Percentiles rank a stretch among this genome's conserved stretches.
These are phyloP conservation scores for Actenoides hombroni DNA, from an alignment of 2,113 vertebrate species.

Conservation along the genomic window DNA sequence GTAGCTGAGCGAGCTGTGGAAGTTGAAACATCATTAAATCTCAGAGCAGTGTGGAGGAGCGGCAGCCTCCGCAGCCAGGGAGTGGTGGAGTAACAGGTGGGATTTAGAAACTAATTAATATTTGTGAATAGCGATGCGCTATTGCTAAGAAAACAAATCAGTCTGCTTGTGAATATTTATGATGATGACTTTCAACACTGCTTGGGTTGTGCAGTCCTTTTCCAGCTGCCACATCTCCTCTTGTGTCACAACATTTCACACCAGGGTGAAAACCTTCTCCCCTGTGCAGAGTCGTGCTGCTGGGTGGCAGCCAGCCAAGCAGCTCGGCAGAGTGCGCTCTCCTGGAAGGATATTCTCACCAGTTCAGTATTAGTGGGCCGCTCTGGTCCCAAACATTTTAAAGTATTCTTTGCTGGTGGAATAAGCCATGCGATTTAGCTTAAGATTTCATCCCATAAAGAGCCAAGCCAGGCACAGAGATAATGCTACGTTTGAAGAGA, in stretches of 20 bases:
- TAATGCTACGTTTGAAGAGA: conserved; percentile 62
- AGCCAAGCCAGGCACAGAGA: conserved; percentile 35
- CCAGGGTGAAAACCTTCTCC: not conserved
- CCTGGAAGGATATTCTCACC: not conserved
- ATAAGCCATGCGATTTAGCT: conserved; percentile 13
- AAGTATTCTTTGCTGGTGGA: not conserved
- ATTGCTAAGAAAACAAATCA: conserved; percentile 52
- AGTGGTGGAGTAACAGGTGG: not conserved
- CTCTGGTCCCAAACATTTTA: not conserved
- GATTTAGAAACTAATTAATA: conserved; percentile 55
- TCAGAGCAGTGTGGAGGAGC: not conserved
- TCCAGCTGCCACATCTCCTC: not conserved
- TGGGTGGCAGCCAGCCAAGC: not conserved
- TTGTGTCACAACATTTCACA: not conserved
- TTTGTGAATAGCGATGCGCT: conserved; percentile 39
- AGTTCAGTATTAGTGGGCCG: not conserved
- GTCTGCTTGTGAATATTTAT: conserved; percentile 43
- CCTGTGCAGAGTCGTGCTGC: accelerated
- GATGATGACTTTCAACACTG: not conserved
- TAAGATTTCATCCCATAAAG: conserved; percentile 47
- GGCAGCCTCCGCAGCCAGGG: not conserved
- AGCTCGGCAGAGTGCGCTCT: accelerated
- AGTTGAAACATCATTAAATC: conserved; percentile 45
- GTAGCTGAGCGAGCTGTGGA: not conserved
- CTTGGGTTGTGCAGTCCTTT: not conserved